These are phyloP conservation scores for Idaea dimidiata DNA, from an alignment of 2,888 invertebrate species.

Conservation along the genomic window DNA sequence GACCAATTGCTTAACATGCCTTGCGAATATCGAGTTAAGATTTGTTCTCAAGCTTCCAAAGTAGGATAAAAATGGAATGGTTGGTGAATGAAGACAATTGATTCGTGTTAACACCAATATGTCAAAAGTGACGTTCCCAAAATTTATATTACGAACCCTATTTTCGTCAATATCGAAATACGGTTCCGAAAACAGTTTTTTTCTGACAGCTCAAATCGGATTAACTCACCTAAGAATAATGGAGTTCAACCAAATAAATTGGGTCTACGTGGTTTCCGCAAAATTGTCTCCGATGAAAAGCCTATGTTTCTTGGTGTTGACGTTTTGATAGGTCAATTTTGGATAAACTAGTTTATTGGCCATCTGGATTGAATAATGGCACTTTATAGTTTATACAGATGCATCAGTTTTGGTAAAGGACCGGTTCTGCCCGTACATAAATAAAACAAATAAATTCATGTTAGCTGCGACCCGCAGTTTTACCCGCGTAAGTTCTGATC, in stretches of 20 bases:
- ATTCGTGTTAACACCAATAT: neutral
- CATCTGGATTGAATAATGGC: neutral
- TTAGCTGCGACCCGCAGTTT: too few species aligned
- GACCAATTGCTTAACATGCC: too few species aligned
- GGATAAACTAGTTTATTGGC: neutral
- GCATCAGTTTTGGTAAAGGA: too few species aligned
- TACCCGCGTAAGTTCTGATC: too few species aligned
- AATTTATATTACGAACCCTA: neutral
- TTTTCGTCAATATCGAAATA: conserved; percentile 3
- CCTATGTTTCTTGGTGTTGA: conserved; percentile 12
- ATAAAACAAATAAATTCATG: too few species aligned
- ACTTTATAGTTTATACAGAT: too few species aligned
- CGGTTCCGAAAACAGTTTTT: conserved; percentile 9
- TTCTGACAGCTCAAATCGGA: conserved; percentile 12
- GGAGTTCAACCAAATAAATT: conserved; percentile 22
- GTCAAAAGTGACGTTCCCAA: neutral
- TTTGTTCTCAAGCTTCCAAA: too few species aligned
- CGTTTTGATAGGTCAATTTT: neutral
- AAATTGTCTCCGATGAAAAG: conserved; percentile 17
- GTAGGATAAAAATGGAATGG: too few species aligned
- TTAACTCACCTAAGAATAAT: conserved; percentile 15
- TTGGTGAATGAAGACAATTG: too few species aligned
- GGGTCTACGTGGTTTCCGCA: conserved; percentile 22
- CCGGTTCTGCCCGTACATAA: too few species aligned
- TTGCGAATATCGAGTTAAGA: too few species aligned